Base-by-base conservation (phyloP, 2,113 vertebrate genomes). In the Otus sunia region DNA sequence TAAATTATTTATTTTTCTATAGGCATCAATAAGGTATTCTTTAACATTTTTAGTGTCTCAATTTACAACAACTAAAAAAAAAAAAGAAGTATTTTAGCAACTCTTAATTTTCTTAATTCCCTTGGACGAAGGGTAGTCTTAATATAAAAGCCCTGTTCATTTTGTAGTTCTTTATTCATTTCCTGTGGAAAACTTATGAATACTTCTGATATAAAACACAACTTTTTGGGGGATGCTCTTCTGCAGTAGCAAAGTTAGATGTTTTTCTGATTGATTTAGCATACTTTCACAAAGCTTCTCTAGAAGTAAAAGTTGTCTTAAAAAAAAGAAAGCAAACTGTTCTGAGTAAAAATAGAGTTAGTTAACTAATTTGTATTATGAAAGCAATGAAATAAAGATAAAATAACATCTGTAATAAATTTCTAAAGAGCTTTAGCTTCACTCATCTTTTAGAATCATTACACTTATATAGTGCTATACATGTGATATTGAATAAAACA, bases 401-500 rank as follows among this genome's bases (percentile, higher is more conserved):
- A 96, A 92, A 90, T 73, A 81, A 56, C n/a, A 88, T 73, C 36
- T 10, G 3, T 56, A 94, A 59, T 62, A 95, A 66, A 69, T 72
- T 95, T 77, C 11, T 79, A 81, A 92, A 83, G 12, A 69, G 17
- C 36, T 86, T 69, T 88, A 63, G 12, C 73, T 95, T 87, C 1
- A 21, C n/a, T 81, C 58, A 41, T 82, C 64, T 94, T 90, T 90
- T 81, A 55, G 37, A 88, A 86, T 86, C 30, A 77, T 81, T 96
- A 63, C 34, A 66, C 62, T 88, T 95, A 76, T 69, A 59, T 66
- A 72, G 45, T 37, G 12, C 29, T 86, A 62, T 88, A 74, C 75
- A 92, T 78, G 58, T 77, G 85, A 95, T 94, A 89, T 82, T 93
- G 95, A 97, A 96, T 94, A 94, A 95, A 96, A 96, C 74, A 95